Evolutionary conservation across 2,797 vertebrate species (phyloP), one percentile per base, ranked within the genome.

Genomic region (Melanotaenia maccullochi): DNA sequence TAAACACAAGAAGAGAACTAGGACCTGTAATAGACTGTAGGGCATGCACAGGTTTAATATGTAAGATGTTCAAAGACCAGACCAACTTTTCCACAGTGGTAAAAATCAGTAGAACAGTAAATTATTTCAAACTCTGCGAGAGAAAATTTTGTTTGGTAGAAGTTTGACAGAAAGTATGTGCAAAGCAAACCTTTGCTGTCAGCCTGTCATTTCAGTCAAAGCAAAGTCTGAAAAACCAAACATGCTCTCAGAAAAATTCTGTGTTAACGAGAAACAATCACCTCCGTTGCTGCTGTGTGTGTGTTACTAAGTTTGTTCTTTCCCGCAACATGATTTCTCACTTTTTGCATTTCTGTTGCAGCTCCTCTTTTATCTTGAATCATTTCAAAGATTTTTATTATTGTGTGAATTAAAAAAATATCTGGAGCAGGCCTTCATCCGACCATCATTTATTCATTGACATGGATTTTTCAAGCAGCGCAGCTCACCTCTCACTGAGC

Each of bases 381-480:
- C 42, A 82, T 85, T 79, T 76, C 63, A 64, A 32, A 49, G 51
- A 38, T 76, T 76, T 81, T 55, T 61, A 66, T 75, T 64, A 69
- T 65, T 67, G 71, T 73, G 71, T 32, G 65, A 73, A 85, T 66
- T 71, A 72, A 55, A 76, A 55, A 67, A 82, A 68, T 81, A 92
- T 89, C 18, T 82, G 82, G 78, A 87, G 78, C 75, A 72, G 84
- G 68, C 83, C 83, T 86, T 87, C 84, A 73, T 84, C 69, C 60
- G 75, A 68, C 75, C 79, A 90, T 92, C 79, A 91, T 89, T 90
- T 90, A 90, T 92, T 90, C 84, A 90, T 85, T 79, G 78, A 81
- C 83, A 84, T 89, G 74, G 89, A 92, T 90, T 87, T 89, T 87
- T 82, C 68, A 60, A 76, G 80, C 78, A 72, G 28, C 28, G 83